These are phyloP conservation scores for Bombus haemorrhoidalis DNA, from an alignment of 1,140 invertebrate genomes.

Conservation along the genomic window DNA sequence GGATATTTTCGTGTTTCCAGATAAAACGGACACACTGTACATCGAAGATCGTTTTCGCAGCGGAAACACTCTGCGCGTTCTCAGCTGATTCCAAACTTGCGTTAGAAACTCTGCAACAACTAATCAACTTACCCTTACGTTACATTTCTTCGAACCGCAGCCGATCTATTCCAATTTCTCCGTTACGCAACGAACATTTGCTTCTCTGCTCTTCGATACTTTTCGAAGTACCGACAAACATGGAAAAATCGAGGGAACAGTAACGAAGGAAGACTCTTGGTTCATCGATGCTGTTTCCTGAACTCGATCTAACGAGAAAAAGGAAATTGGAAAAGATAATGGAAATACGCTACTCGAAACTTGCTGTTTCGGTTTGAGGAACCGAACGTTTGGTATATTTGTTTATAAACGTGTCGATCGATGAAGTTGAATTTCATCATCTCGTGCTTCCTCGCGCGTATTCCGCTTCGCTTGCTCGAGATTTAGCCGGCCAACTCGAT, in stretches of 20 bases:
- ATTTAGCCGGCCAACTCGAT: slow-evolving; percentile 12
- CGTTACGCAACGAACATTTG: background rate
- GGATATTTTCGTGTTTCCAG: no score
- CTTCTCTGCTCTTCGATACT: background rate
- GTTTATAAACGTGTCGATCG: background rate
- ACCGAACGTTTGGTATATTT: background rate
- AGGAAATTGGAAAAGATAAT: background rate
- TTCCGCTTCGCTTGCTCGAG: no score
- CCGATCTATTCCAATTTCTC: background rate
- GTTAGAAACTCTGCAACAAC: background rate
- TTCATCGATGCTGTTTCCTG: background rate
- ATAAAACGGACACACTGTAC: no score
- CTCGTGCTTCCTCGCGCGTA: background rate
- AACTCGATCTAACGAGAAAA: background rate
- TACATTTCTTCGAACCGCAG: background rate
- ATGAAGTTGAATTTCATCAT: background rate
- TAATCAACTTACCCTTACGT: background rate
- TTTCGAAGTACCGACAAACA: background rate
- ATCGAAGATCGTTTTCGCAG: background rate
- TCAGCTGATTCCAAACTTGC: background rate
- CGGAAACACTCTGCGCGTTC: background rate
- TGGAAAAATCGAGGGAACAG: background rate
- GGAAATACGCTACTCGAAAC: background rate
- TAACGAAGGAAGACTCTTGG: background rate
- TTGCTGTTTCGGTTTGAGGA: background rate